Evolutionary conservation across 2,888 invertebrate species (phyloP).

Genomic region (Eurois occulta): DNA sequence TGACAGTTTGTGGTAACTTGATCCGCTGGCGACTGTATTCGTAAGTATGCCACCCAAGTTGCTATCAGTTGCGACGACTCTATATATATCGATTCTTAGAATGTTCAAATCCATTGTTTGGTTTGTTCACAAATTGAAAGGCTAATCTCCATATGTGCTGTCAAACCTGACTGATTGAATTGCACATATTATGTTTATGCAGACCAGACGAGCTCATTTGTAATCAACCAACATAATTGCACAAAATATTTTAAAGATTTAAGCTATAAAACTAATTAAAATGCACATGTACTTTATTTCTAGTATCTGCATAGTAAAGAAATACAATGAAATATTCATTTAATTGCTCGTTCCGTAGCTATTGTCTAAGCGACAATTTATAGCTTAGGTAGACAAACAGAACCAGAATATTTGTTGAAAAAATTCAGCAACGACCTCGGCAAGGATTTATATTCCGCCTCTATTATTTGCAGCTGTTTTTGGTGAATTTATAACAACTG

Average conservation of each 20-base stretch:
- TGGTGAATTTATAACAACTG: slow-evolving; percentile 78
- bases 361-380: slow-evolving; percentile 83
- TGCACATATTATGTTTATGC: slow-evolving; percentile 46
- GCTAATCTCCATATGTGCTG: slow-evolving; percentile 55
- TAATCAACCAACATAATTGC: slow-evolving; percentile 69
- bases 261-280: slow-evolving; percentile 72
- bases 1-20: too few species aligned
- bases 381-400: slow-evolving; percentile 70
- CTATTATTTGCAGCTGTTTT: slow-evolving; percentile 79
- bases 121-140: slow-evolving; percentile 55
- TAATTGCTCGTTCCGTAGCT: slow-evolving; percentile 78
- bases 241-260: slow-evolving; percentile 69
- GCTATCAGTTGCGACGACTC: slow-evolving; percentile 36
- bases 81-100: slow-evolving; percentile 56
- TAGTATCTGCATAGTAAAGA: slow-evolving; percentile 62
- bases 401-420: slow-evolving; percentile 63
- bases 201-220: slow-evolving; percentile 66
- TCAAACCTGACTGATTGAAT: slow-evolving; percentile 60
- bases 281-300: slow-evolving; percentile 70
- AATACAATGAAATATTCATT: slow-evolving; percentile 84
- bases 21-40: background rate
- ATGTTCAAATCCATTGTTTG: slow-evolving; percentile 60
- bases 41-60: slow-evolving; percentile 57
- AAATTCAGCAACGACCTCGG: slow-evolving; percentile 74
- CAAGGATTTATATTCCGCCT: slow-evolving; percentile 79